Conservation (phyloP, 2,888 invertebrate species). For the Pristionchus japonicus region DNA sequence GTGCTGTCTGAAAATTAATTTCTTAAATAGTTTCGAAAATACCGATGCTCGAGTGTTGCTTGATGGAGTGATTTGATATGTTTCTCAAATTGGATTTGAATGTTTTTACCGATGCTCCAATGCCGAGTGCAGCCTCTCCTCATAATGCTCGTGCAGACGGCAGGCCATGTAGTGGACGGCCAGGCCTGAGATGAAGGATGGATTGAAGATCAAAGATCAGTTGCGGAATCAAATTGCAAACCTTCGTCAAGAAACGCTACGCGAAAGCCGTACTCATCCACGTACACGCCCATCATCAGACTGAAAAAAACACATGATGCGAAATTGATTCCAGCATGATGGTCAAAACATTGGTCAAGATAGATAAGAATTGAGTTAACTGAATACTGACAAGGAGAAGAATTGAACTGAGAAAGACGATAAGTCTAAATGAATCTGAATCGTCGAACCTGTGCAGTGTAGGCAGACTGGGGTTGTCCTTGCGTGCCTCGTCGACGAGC, state of each 20-base stretch:
- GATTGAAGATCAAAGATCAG: background rate
- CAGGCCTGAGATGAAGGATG: conserved; percentile 60
- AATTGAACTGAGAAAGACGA: background rate
- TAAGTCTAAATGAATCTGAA: background rate
- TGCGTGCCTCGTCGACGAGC: conserved; percentile 77
- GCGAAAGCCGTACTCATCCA: conserved; percentile 79
- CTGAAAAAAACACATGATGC: conserved; percentile 42
- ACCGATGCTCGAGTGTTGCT: too few relatives aligned
- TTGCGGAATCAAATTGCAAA: too few relatives aligned
- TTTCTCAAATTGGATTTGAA: too few relatives aligned
- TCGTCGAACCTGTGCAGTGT: conserved; percentile 77
- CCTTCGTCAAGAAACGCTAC: conserved; percentile 76
- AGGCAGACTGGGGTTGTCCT: conserved; percentile 78
- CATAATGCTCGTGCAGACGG: conserved; percentile 43
- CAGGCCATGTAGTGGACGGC: conserved; percentile 77
- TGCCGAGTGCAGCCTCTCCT: conserved; percentile 26
- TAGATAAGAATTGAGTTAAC: too few relatives aligned
- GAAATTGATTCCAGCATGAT: too few relatives aligned
- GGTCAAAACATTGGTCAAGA: too few relatives aligned
- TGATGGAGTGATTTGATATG: background rate
- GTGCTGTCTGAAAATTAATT: background rate
- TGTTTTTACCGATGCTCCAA: conserved; percentile 36
- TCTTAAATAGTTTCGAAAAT: background rate
- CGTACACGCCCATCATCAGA: conserved; percentile 73
- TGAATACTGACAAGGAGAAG: background rate